Conservation (phyloP, 2,888 invertebrate species). For the Flexamia atlantica region DNA sequence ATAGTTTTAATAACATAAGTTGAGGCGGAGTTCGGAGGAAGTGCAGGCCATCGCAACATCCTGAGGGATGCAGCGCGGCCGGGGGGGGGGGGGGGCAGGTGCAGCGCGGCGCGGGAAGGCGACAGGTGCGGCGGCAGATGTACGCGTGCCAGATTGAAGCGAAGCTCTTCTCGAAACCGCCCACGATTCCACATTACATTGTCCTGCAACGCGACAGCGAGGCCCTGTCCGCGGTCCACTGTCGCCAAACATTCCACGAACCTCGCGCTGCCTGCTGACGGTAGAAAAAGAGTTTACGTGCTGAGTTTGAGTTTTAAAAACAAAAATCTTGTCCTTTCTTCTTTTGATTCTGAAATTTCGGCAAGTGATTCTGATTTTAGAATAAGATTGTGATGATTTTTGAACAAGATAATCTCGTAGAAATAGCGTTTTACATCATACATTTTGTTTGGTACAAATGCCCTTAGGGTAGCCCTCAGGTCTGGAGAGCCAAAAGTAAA, state of each 20-base stretch:
- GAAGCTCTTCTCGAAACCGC: constrained; percentile 26
- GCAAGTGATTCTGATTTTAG: too few species aligned
- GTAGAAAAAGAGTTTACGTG: too few species aligned
- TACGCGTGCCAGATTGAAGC: constrained; percentile 42
- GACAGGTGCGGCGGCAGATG: constrained; percentile 4
- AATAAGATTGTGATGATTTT: too few species aligned
- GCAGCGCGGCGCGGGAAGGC: background rate
- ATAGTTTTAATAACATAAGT: too few species aligned
- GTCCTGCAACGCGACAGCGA: background rate
- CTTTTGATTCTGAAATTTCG: too few species aligned
- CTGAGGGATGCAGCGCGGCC: background rate
- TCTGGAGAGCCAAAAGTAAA: too few species aligned
- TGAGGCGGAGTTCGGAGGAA: background rate
- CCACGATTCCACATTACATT: background rate
- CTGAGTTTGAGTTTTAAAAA: too few species aligned
- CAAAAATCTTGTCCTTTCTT: too few species aligned
- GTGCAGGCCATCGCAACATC: constrained; percentile 29
- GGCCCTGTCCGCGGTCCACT: background rate
- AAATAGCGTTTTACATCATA: too few species aligned
- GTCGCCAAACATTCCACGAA: constrained; percentile 1
- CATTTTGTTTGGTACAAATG: too few species aligned
- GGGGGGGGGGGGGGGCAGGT: background rate
- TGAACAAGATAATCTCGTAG: too few species aligned
- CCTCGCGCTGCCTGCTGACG: background rate
- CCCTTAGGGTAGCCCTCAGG: too few species aligned